phyloP scores from a whole-genome alignment of 2,113 vertebrate genomes.

The Anoplopoma fimbria region DNA sequence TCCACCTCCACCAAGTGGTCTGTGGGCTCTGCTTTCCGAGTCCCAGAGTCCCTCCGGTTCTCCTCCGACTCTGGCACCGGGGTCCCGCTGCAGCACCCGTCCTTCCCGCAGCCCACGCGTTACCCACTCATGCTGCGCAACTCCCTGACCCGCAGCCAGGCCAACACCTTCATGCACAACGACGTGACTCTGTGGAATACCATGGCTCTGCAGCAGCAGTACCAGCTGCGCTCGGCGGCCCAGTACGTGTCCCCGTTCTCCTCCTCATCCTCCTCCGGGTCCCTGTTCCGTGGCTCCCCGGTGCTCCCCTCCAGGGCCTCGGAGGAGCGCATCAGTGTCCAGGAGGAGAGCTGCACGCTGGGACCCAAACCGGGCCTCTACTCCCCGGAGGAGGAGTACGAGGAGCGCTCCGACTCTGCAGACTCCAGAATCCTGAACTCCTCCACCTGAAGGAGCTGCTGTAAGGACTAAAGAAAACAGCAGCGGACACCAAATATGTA shows the following conservation, averaged over 20 bases:
- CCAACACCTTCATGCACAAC: constrained; percentile 91
- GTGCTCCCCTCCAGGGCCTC: constrained; percentile 84
- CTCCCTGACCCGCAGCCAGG: constrained; percentile 91
- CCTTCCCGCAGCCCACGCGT: constrained; percentile 93
- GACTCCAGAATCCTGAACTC: constrained; percentile 95
- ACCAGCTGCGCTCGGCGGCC: constrained; percentile 91
- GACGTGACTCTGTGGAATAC: constrained; percentile 98
- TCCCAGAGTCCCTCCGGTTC: constrained; percentile 93
- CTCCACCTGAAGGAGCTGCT: constrained; percentile 83
- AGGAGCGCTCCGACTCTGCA: constrained; percentile 94
- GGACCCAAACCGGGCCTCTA: constrained; percentile 92
- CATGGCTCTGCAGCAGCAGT: constrained; percentile 98
- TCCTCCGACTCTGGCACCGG: constrained; percentile 90
- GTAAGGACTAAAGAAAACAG: constrained; percentile 1
- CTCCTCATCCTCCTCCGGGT: constrained; percentile 73
- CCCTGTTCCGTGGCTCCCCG: constrained; percentile 90
- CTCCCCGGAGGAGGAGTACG: constrained; percentile 94
- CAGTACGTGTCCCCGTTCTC: constrained; percentile 95
- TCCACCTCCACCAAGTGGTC: constrained; percentile 97
- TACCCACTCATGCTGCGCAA: constrained; percentile 96
- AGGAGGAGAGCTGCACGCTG: constrained; percentile 89
- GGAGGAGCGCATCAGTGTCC: constrained; percentile 89
- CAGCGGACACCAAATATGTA: constrained; percentile 48
- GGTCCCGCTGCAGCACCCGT: constrained; percentile 92
- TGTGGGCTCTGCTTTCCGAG: constrained; percentile 95